phyloP scores from a whole-genome alignment of 2,113 vertebrate genomes.

The Prionailurus viverrinus region DNA sequence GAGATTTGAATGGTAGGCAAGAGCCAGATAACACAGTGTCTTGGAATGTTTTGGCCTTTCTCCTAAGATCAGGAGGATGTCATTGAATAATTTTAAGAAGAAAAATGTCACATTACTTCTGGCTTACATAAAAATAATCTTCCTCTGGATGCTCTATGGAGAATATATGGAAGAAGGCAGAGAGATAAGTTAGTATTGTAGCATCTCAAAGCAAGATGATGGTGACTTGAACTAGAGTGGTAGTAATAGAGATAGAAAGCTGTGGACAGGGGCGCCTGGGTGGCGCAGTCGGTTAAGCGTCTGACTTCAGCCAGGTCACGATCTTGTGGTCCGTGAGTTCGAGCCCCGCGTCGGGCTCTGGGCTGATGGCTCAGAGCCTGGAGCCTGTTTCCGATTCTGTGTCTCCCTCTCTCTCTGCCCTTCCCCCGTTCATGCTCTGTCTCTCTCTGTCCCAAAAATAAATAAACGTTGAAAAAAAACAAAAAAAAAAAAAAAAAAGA shows the following conservation, averaged over 20 bases:
- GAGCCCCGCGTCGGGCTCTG: too few relatives aligned
- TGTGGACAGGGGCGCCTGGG: background rate
- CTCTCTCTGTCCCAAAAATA: too few relatives aligned
- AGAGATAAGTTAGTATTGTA: background rate
- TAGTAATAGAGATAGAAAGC: background rate
- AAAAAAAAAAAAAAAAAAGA: background rate
- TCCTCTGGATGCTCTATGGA: background rate
- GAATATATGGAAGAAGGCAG: background rate
- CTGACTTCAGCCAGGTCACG: too few relatives aligned
- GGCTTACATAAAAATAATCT: background rate
- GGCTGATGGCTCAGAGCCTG: too few relatives aligned
- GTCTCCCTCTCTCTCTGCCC: too few relatives aligned
- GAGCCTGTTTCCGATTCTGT: too few relatives aligned
- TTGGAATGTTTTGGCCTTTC: background rate
- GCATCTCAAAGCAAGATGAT: conserved; percentile 33
- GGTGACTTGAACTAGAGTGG: background rate
- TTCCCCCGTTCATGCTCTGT: too few relatives aligned
- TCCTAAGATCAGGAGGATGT: background rate
- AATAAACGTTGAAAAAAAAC: too few relatives aligned
- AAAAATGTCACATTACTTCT: background rate
- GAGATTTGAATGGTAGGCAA: background rate
- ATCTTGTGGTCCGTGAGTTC: too few relatives aligned
- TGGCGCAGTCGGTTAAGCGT: too few relatives aligned
- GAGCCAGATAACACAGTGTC: background rate
- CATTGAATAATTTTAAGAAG: background rate